Conservation (phyloP, 2,113 vertebrate genomes). For the Potamarius usumacintae region DNA sequence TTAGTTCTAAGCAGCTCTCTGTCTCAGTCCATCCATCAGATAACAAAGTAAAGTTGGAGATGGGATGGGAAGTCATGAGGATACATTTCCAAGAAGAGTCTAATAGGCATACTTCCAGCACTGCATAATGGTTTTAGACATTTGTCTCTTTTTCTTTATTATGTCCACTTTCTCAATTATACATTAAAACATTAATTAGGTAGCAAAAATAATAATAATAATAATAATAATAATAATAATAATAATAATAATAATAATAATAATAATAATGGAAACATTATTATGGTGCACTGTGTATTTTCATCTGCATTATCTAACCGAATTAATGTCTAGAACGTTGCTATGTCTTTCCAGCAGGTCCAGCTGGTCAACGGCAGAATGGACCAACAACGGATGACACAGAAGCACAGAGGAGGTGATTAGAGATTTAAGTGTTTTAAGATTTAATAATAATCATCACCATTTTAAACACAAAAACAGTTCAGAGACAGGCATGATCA, state of each 20-base stretch:
- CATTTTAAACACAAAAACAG: background rate
- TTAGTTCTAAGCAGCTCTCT: constrained; percentile 22
- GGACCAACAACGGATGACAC: constrained; percentile 91
- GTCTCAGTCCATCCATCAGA: constrained; percentile 32
- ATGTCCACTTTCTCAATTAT: background rate
- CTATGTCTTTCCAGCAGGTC: constrained; percentile 75
- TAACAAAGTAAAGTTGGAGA: constrained; percentile 23
- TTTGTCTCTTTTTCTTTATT: background rate
- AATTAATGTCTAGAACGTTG: constrained; percentile 10
- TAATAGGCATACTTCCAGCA: constrained; percentile 5
- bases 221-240: background rate
- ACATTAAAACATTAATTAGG: background rate
- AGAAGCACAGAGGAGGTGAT: constrained; percentile 91
- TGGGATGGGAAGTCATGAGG: constrained; percentile 27
- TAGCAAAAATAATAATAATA: background rate
- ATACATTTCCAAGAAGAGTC: constrained; percentile 1
- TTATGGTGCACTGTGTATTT: constrained; percentile 1
- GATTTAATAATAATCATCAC: background rate
- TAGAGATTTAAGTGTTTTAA: background rate
- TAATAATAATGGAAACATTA: background rate
- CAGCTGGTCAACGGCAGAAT: constrained; percentile 90
- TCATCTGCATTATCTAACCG: background rate
- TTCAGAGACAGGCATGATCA: background rate
- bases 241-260: no score
- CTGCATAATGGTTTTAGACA: background rate